These are phyloP conservation scores for Trididemnum nubilum DNA, from an alignment of 23 tunicate genomes.

Conservation along the genomic window DNA sequence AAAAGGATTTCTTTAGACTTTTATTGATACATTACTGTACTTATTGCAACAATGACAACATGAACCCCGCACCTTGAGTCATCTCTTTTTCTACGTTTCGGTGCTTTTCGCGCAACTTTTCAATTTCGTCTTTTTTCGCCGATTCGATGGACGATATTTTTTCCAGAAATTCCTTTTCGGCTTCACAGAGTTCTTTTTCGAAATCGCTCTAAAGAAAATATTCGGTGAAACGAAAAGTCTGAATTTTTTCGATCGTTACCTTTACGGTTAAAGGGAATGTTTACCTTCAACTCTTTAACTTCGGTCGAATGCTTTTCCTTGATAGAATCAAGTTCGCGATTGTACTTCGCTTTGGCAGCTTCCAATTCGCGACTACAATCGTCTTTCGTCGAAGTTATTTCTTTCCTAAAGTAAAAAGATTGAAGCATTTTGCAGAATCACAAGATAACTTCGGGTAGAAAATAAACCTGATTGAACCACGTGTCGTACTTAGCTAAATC, in stretches of 20 bases:
- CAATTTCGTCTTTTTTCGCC: conserved; percentile 18
- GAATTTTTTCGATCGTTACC: not conserved
- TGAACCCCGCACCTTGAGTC: conserved; percentile 45
- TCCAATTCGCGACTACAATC: conserved; percentile 36
- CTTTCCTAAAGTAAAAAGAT: conserved; percentile 13
- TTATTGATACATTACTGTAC: too few relatives aligned
- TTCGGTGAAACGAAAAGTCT: too few relatives aligned
- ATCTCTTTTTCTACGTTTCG: conserved; percentile 8
- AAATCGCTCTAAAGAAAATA: conserved; percentile 21
- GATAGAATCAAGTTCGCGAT: conserved; percentile 7
- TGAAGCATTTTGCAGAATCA: too few relatives aligned
- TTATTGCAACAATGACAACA: too few relatives aligned
- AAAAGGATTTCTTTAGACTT: too few relatives aligned
- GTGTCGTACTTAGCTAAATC: too few relatives aligned
- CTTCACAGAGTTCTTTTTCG: conserved; percentile 40
- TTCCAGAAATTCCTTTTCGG: conserved; percentile 38
- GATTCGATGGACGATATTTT: conserved; percentile 25
- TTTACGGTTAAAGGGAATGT: not conserved
- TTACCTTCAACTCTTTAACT: conserved; percentile 25
- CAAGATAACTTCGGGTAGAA: too few relatives aligned
- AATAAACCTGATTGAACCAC: too few relatives aligned
- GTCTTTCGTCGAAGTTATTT: conserved; percentile 18
- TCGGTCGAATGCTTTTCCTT: conserved; percentile 32
- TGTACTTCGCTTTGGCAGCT: conserved; percentile 27
- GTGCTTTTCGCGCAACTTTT: not conserved